These are phyloP conservation scores for Brenthis ino DNA, from an alignment of 2,888 invertebrate genomes.

Conservation along the genomic window DNA sequence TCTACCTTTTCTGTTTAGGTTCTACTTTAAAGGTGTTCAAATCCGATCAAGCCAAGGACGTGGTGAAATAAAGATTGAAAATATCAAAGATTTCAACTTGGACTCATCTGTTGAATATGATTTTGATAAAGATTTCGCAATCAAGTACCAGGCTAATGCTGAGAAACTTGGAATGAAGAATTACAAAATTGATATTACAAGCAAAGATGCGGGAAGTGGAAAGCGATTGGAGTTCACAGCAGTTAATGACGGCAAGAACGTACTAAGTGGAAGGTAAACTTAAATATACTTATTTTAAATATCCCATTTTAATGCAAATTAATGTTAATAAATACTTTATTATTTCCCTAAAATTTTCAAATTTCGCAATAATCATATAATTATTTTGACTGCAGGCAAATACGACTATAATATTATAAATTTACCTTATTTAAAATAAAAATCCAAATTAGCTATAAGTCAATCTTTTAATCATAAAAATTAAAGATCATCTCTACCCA, in stretches of 20 bases:
- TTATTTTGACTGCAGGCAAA: background rate
- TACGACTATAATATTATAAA: too few species aligned
- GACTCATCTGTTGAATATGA: conserved; percentile 80
- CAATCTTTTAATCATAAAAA: too few species aligned
- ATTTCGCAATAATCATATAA: background rate
- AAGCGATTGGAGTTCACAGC: conserved; percentile 85
- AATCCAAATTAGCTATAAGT: too few species aligned
- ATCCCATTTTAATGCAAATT: background rate
- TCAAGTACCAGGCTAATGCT: conserved; percentile 84
- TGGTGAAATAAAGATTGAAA: conserved; percentile 78
- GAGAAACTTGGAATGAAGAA: conserved; percentile 85
- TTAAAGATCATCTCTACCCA: background rate
- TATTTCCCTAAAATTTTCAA: background rate
- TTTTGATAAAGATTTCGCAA: conserved; percentile 84
- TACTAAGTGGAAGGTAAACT: conserved; percentile 86
- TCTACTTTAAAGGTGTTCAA: conserved; percentile 62
- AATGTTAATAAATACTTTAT: background rate
- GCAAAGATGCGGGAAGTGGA: conserved; percentile 82
- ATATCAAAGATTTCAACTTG: conserved; percentile 78
- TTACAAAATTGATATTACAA: conserved; percentile 84
- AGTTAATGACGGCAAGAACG: conserved; percentile 84
- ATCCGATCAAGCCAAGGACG: conserved; percentile 83
- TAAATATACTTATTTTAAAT: background rate
- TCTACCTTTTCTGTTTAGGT: conserved; percentile 45
- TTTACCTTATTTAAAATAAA: too few species aligned